These are phyloP conservation scores for Gymnarchus niloticus DNA, from an alignment of 2,113 vertebrate species.

Conservation along the genomic window DNA sequence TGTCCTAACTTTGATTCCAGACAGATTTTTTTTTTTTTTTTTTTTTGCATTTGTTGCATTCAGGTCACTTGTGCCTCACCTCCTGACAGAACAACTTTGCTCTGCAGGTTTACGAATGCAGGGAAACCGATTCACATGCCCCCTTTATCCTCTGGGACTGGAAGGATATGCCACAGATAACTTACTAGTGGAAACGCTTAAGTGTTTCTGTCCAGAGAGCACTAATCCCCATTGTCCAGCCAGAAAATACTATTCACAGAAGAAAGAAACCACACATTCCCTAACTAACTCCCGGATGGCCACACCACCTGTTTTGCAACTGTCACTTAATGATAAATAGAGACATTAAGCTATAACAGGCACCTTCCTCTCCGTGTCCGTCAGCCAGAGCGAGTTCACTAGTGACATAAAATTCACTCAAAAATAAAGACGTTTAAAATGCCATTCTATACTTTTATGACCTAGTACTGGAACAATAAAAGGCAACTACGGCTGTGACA, in stretches of 20 bases:
- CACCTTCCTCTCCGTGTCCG: not conserved
- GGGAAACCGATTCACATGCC: not conserved
- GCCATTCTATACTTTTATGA: not conserved
- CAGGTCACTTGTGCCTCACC: not conserved
- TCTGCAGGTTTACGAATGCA: not conserved
- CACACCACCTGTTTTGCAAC: not conserved
- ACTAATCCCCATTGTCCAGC: not conserved
- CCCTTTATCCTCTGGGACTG: not conserved
- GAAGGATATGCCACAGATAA: not conserved
- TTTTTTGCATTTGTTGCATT: not conserved
- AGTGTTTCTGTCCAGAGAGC: slow-evolving; percentile 6
- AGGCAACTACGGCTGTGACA: not conserved
- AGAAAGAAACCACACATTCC: not conserved
- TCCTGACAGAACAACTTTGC: not conserved
- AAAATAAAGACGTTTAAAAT: not conserved
- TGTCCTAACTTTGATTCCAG: not conserved
- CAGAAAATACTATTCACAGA: not conserved
- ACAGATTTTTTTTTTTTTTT: not conserved
- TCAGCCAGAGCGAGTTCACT: not conserved
- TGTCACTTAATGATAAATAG: not conserved
- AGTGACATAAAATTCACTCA: too few species aligned
- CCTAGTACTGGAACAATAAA: not conserved
- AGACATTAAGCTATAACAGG: not conserved
- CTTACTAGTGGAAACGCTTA: slow-evolving; percentile 9
- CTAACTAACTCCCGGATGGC: not conserved